Percentiles rank a stretch among this genome's conserved stretches.
Conservation (phyloP, 2,888 invertebrate genomes). For the Diaperis boleti region DNA sequence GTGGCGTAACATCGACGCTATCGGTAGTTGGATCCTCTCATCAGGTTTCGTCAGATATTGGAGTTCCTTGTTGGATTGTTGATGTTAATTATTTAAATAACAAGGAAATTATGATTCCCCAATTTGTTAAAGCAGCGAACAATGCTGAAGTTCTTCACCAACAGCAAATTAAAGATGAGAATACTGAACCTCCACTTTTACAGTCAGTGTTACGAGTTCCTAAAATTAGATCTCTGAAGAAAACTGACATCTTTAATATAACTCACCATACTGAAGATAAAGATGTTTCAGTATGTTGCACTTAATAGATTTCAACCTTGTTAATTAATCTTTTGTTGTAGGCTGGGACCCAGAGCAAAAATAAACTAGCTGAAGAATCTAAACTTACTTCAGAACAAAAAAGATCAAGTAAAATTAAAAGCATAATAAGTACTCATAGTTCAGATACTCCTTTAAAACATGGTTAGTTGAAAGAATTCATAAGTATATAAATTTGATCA, state of each 20-base stretch:
- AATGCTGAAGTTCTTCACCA: conserved; percentile 2
- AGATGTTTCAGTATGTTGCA: neutral
- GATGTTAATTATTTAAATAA: neutral
- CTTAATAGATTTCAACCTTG: too few relatives aligned
- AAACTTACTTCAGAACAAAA: neutral
- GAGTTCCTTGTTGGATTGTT: conserved; percentile 27
- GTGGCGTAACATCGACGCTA: neutral
- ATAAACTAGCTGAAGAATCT: neutral
- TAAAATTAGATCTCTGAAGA: conserved; percentile 3
- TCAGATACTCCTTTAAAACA: too few relatives aligned
- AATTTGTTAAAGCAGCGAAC: conserved; percentile 2
- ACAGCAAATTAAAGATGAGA: conserved; percentile 6
- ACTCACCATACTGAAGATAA: conserved; percentile 1
- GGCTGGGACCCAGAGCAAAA: neutral
- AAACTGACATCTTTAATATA: conserved; percentile 11
- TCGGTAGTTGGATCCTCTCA: neutral
- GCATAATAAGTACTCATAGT: neutral
- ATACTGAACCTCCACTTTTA: neutral
- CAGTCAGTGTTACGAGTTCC: conserved; percentile 18
- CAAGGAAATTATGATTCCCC: neutral
- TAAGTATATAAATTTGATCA: neutral
- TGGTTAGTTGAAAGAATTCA: neutral
- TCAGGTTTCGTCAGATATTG: conserved; percentile 13
- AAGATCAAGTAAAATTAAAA: neutral
- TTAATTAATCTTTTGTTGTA: too few relatives aligned